Percentiles rank a stretch among this genome's conserved stretches.
phyloP scores from a whole-genome alignment of 1,140 invertebrate genomes.

The Calosoma granatense region DNA sequence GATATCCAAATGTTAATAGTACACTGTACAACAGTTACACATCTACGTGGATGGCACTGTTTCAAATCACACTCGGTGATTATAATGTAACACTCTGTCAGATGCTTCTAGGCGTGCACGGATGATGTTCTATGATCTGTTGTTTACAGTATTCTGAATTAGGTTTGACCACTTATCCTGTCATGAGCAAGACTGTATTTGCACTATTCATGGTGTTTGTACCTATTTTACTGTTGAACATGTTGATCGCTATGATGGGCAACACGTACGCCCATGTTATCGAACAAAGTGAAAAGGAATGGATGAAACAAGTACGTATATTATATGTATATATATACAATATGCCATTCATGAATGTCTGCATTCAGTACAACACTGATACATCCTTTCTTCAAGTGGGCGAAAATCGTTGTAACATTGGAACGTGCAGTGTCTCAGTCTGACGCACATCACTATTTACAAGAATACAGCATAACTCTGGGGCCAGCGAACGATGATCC shows the following conservation, averaged over 20 bases:
- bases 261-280: constrained; percentile 98
- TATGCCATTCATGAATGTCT: neutral
- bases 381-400: constrained; percentile 72
- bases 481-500: constrained; percentile 68
- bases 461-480: constrained; percentile 90
- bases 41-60: constrained; percentile 93
- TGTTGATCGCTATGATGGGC: constrained; percentile 99
- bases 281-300: constrained; percentile 96
- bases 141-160: constrained; percentile 76
- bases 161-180: constrained; percentile 78
- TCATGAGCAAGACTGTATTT: constrained; percentile 88
- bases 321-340: neutral
- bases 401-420: constrained; percentile 92
- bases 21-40: constrained; percentile 76
- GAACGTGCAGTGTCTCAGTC: constrained; percentile 85
- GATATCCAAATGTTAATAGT: constrained; percentile 68
- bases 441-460: constrained; percentile 79
- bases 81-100: constrained; percentile 96
- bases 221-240: constrained; percentile 90
- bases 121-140: neutral
- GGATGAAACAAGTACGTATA: constrained; percentile 86
- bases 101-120: constrained; percentile 17
- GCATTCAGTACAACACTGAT: no score
- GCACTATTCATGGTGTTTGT: constrained; percentile 96
- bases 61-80: constrained; percentile 95